Evolutionary conservation across 2,888 invertebrate species (phyloP).

Genomic region (Electrophaes corylata): DNA sequence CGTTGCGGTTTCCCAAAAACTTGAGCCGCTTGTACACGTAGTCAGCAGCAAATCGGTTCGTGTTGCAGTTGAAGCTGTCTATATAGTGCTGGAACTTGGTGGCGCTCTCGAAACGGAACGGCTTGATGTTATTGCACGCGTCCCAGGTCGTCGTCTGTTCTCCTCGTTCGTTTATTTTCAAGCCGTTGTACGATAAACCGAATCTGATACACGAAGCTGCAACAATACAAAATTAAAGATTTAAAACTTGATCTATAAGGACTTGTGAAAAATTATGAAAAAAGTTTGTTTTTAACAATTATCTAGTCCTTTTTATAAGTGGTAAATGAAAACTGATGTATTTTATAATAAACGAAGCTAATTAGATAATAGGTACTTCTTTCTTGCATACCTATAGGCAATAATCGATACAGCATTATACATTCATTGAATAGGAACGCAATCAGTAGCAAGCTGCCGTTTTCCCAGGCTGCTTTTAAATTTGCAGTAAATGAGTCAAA

Average conservation of each 20-base stretch:
- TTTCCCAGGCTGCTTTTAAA: not conserved
- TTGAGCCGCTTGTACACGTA: constrained; percentile 97
- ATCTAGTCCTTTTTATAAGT: no score
- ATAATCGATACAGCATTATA: not conserved
- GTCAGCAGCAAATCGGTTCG: constrained; percentile 96
- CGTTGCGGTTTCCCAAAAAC: constrained; percentile 92
- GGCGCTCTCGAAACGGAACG: constrained; percentile 92
- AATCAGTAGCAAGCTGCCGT: not conserved
- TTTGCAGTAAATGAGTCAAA: not conserved
- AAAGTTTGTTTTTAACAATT: no score
- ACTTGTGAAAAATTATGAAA: no score
- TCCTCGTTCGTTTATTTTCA: constrained; percentile 77
- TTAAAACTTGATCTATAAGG: not conserved
- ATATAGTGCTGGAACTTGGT: constrained; percentile 94
- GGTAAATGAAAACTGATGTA: no score
- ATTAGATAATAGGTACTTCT: not conserved
- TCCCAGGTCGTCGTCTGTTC: constrained; percentile 86
- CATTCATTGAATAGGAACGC: not conserved
- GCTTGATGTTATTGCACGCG: constrained; percentile 94
- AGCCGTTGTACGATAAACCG: constrained; percentile 94
- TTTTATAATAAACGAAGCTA: not conserved
- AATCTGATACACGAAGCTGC: constrained; percentile 80
- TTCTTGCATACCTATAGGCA: not conserved
- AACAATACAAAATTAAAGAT: constrained; percentile 10
- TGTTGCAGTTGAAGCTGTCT: constrained; percentile 96